These are phyloP conservation scores for Hermaeophaga mercurialis DNA, from an alignment of 2,888 invertebrate genomes.

Conservation along the genomic window DNA sequence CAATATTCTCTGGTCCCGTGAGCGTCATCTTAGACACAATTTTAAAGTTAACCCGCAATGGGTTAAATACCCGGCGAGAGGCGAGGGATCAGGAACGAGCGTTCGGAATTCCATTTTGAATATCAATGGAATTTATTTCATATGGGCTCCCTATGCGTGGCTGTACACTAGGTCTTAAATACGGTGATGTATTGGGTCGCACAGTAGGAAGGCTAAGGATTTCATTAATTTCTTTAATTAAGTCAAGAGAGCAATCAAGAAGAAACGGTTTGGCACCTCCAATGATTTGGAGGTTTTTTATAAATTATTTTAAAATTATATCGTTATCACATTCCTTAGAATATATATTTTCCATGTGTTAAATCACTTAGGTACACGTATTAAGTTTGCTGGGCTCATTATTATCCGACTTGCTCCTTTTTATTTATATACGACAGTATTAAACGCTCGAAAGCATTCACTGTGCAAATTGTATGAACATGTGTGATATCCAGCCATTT, in stretches of 20 bases:
- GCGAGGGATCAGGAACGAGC: slow-evolving; percentile 5
- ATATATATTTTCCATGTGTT: too few relatives aligned
- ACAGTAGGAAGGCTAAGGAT: slow-evolving; percentile 3
- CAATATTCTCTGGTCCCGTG: too few relatives aligned
- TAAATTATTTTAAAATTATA: too few relatives aligned
- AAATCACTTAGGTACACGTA: slow-evolving; percentile 54
- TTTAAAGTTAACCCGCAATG: slow-evolving; percentile 19
- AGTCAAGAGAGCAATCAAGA: background rate
- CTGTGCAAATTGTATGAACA: slow-evolving; percentile 36
- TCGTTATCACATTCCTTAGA: too few relatives aligned
- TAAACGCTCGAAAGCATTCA: slow-evolving; percentile 44
- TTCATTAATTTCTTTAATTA: slow-evolving; percentile 11
- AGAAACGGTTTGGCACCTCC: too few relatives aligned
- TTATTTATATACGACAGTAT: slow-evolving; percentile 55
- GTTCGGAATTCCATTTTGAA: slow-evolving; percentile 22
- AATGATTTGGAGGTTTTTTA: too few relatives aligned
- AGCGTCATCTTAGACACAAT: too few relatives aligned
- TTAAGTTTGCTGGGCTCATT: slow-evolving; percentile 58
- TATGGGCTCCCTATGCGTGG: slow-evolving; percentile 19
- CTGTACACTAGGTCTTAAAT: slow-evolving; percentile 15
- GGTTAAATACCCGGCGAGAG: slow-evolving; percentile 3
- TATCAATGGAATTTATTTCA: slow-evolving; percentile 24
- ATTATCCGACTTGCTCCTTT: slow-evolving; percentile 54
- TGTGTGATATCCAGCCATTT: slow-evolving; percentile 33
- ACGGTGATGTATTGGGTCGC: slow-evolving; percentile 17